These are phyloP conservation scores for Tauraco erythrolophus DNA, from an alignment of 2,113 vertebrate species.

Conservation along the genomic window DNA sequence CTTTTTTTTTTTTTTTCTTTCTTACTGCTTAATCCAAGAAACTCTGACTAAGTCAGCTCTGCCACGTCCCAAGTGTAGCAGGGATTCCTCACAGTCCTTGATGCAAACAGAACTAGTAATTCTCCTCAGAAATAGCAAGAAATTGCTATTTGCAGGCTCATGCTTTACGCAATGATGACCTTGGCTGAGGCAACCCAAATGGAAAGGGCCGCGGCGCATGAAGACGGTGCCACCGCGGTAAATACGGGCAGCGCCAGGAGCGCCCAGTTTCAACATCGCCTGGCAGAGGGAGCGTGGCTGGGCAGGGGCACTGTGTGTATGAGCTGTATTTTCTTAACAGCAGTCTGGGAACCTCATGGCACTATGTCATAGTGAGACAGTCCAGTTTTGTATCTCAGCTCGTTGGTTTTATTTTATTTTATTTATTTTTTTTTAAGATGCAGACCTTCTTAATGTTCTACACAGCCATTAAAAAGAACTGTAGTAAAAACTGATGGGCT, in stretches of 20 bases:
- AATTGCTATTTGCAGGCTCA: constrained; percentile 66
- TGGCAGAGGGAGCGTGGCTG: constrained; percentile 48
- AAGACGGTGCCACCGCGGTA: constrained; percentile 72
- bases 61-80: constrained; percentile 75
- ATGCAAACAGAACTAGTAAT: constrained; percentile 73
- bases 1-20: constrained; percentile 21
- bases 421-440: background rate
- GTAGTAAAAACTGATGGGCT: background rate
- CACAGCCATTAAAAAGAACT: background rate
- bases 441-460: background rate
- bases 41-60: constrained; percentile 76
- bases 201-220: constrained; percentile 67
- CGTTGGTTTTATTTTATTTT: background rate
- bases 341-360: constrained; percentile 48
- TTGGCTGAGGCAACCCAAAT: constrained; percentile 70
- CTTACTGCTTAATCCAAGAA: constrained; percentile 65
- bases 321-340: constrained; percentile 62
- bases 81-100: constrained; percentile 56
- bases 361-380: constrained; percentile 29
- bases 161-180: constrained; percentile 73
- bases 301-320: constrained; percentile 25
- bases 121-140: constrained; percentile 71
- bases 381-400: background rate
- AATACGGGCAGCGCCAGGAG: constrained; percentile 66
- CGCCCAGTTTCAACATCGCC: constrained; percentile 63